Conservation (phyloP, 2,888 invertebrate genomes). For the Willowsia nigromaculata region DNA sequence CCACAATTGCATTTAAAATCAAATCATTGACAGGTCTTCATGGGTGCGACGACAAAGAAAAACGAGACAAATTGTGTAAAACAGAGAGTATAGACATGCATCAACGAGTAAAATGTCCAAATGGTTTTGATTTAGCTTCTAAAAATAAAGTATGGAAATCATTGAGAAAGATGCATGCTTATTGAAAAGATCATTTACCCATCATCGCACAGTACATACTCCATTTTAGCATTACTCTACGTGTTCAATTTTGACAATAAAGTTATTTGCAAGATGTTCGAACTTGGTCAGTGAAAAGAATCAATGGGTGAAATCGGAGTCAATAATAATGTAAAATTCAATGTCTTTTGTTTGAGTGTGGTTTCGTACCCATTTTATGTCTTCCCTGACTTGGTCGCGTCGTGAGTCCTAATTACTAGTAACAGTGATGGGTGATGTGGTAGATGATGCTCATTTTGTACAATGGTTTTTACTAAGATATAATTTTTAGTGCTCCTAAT, state of each 20-base stretch:
- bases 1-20: neutral
- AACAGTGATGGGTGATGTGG: slow-evolving; percentile 64
- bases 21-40: neutral
- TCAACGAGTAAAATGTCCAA: too few species aligned
- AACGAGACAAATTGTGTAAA: too few species aligned
- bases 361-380: slow-evolving; percentile 38
- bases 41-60: too few species aligned
- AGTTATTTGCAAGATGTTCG: neutral
- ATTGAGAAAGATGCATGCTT: too few species aligned
- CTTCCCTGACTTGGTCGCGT: slow-evolving; percentile 32
- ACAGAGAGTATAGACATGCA: too few species aligned
- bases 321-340: slow-evolving; percentile 1
- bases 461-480: neutral
- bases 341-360: slow-evolving; percentile 7
- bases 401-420: slow-evolving; percentile 68
- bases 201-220: neutral
- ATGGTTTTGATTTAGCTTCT: too few species aligned
- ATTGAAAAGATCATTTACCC: neutral
- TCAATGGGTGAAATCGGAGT: slow-evolving; percentile 47
- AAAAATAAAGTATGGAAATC: too few species aligned
- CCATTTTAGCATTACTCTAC: too few species aligned
- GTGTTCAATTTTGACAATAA: slow-evolving; percentile 16
- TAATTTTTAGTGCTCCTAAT: slow-evolving; percentile 10
- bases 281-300: slow-evolving; percentile 46
- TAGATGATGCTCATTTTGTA: slow-evolving; percentile 7